Base-by-base conservation (phyloP, 2,113 vertebrate genomes). In the Gambusia holbrooki region DNA sequence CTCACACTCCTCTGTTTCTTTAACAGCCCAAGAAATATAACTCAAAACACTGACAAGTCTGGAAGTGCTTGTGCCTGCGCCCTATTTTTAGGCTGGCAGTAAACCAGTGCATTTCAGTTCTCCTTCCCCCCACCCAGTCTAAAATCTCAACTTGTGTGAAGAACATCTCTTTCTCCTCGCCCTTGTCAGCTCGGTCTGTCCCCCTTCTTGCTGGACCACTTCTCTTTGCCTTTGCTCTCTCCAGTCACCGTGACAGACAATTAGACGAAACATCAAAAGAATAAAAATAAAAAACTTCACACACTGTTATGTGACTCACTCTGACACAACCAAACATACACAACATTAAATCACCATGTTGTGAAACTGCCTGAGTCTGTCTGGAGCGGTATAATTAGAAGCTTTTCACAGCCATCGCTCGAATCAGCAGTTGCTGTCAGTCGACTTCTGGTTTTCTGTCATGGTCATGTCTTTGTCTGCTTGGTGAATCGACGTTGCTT, bases 81-180 rank as follows among this genome's bases (percentile, higher is more conserved):
- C 58, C 84, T 91, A 87, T 90, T 90, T 92, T 89, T 88, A 87
- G 88, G 30, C 63, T 63, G 69, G 74, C 75, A 79, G 77, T 73
- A 61, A 84, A 85, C 84, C 6, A 2, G n/a, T 42, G 66, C 33
- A 66, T 80, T 85, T 88, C 63, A 65, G 33, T 58, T 87, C 68
- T 79, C 37, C 86, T 76, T 73, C 68, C 82, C 35, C 73, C 69
- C 70, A 19, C 10, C 35, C 35, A 11, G 76, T 66, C 48, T 69
- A 64, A 83, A 87, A 78, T 82, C 74, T 68, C 75, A 54, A 82
- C 68, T 76, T 0, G 15, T 71, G 74, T 66, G 40, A 54, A 30
- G 17, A 82, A 70, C 72, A 9, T 72, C 27, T 28, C 35, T 27
- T 32, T 32, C 33, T 33, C 62, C 40, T 74, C 61, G 19, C 19